phyloP scores from a whole-genome alignment of 1,140 invertebrate genomes.

The Drosophila kohkoa region DNA sequence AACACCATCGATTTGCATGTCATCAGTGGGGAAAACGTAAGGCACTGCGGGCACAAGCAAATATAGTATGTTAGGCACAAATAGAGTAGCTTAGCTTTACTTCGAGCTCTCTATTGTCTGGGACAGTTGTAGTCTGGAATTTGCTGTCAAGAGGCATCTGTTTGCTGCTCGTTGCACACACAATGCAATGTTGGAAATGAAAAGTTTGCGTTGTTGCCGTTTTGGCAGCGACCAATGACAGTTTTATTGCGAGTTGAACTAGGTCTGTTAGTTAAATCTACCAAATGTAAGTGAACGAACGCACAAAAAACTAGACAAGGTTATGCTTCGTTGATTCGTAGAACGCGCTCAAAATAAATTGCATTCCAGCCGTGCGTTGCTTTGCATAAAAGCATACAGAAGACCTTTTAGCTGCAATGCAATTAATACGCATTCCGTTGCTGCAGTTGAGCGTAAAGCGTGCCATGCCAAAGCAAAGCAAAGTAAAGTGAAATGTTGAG shows the following conservation, averaged over 20 bases:
- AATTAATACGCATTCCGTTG: conserved; percentile 69
- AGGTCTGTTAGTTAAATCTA: not conserved
- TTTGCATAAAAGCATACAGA: conserved; percentile 30
- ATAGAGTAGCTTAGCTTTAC: conserved; percentile 11
- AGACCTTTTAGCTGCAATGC: conserved; percentile 46
- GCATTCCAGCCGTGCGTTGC: conserved; percentile 54
- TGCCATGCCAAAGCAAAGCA: conserved; percentile 36
- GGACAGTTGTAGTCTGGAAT: conserved; percentile 18
- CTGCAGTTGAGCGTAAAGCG: conserved; percentile 58
- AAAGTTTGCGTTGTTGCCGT: conserved; percentile 22
- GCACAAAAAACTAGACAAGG: conserved; percentile 12
- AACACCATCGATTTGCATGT: conserved; percentile 47
- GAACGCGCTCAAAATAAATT: conserved; percentile 64
- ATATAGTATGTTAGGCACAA: conserved; percentile 42
- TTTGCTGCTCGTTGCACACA: not conserved
- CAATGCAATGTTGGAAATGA: conserved; percentile 5
- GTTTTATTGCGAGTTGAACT: not conserved
- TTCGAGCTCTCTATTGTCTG: conserved; percentile 12
- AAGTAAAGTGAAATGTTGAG: conserved; percentile 10
- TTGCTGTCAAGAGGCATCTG: conserved; percentile 28
- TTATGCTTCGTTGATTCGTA: conserved; percentile 39
- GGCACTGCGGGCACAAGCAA: not conserved
- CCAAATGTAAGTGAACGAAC: not conserved
- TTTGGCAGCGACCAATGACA: conserved; percentile 10
- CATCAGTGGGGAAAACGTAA: not conserved